Evolutionary conservation across 2,888 invertebrate genomes (phyloP).

Genomic region (Xestobium rufovillosum): DNA sequence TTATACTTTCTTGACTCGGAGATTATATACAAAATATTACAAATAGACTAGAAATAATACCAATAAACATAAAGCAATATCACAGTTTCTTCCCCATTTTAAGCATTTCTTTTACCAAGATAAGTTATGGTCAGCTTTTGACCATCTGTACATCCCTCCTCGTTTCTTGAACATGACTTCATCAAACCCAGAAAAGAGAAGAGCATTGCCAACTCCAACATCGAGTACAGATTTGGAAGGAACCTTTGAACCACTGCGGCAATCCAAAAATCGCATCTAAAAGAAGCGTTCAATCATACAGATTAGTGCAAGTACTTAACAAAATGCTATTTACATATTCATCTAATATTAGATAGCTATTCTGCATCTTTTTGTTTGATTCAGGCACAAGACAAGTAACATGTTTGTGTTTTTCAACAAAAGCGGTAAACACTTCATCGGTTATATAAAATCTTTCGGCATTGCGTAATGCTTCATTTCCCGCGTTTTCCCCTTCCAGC

Average conservation of each 20-base stretch:
- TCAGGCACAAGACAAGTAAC: constrained; percentile 44
- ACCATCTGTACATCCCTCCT: constrained; percentile 48
- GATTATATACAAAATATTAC: no score
- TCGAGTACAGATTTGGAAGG: constrained; percentile 46
- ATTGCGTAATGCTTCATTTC: constrained; percentile 41
- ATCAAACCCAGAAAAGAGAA: constrained; percentile 45
- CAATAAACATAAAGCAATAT: no score
- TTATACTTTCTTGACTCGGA: no score
- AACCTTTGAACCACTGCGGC: constrained; percentile 40
- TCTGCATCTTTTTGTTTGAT: constrained; percentile 45
- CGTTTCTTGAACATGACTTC: constrained; percentile 45
- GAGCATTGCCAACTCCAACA: constrained; percentile 42
- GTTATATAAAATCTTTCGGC: constrained; percentile 43
- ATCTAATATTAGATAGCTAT: constrained; percentile 47
- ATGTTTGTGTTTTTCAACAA: constrained; percentile 41
- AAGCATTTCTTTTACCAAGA: constrained; percentile 37
- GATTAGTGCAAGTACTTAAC: constrained; percentile 7
- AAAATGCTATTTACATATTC: constrained; percentile 40
- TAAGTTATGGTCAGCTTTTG: constrained; percentile 35
- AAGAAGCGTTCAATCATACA: constrained; percentile 18
- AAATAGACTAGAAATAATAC: no score
- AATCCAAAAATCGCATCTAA: constrained; percentile 47
- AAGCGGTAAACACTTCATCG: constrained; percentile 41
- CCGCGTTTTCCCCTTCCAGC: constrained; percentile 46
- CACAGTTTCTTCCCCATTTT: no score